Evolutionary conservation across 2,888 invertebrate genomes (phyloP).

Genomic region (Lasius platythorax): DNA sequence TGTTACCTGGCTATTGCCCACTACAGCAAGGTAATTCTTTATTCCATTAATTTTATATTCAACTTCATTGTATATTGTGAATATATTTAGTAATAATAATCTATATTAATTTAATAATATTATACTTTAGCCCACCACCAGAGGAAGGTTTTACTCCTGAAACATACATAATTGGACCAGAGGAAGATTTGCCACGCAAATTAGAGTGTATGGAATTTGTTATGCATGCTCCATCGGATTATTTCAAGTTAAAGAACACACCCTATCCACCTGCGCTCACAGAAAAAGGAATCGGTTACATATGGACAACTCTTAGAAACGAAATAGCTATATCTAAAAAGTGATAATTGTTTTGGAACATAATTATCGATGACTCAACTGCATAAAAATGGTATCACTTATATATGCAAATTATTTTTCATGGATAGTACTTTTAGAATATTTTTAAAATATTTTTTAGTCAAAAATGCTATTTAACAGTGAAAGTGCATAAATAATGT

Average conservation of each 20-base stretch:
- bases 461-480: neutral
- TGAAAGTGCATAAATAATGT: neutral
- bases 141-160: conserved; percentile 94
- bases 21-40: conserved; percentile 88
- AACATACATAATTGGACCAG: conserved; percentile 96
- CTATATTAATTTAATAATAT: conserved; percentile 19
- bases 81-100: neutral
- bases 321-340: conserved; percentile 78
- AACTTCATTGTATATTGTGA: neutral
- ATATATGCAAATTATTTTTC: neutral
- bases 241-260: conserved; percentile 92
- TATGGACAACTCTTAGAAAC: conserved; percentile 84
- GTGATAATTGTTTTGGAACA: conserved; percentile 53
- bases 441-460: neutral
- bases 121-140: conserved; percentile 89
- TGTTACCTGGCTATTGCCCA: conserved; percentile 96
- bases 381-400: neutral
- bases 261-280: conserved; percentile 90
- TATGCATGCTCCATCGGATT: conserved; percentile 97
- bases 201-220: conserved; percentile 96
- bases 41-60: neutral
- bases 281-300: conserved; percentile 81
- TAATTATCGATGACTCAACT: neutral
- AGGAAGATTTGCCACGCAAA: conserved; percentile 95
- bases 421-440: neutral